A percentile compares a stretch with the other conserved stretches of the same genome.
phyloP scores from a whole-genome alignment of 53 echinoderm and acorn worm species.

The Apostichopus leukothele region DNA sequence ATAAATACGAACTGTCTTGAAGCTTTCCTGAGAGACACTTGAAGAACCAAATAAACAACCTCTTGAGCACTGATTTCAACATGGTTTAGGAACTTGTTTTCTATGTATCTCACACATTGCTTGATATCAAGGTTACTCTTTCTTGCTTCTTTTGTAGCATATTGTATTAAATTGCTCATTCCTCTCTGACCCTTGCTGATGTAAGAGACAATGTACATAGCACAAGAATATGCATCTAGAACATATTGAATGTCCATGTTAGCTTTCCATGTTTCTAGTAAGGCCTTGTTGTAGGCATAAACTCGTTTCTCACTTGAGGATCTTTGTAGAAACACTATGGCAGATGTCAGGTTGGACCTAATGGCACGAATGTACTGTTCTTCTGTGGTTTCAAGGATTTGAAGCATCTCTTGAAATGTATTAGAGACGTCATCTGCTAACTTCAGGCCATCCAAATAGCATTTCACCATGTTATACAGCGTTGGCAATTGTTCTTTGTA shows the following conservation, averaged over 20 bases:
- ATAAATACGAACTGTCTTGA: conserved; percentile 50
- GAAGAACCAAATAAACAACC: conserved; percentile 52
- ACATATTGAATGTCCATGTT: conserved; percentile 57
- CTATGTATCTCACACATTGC: conserved; percentile 49
- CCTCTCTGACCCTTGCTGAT: conserved; percentile 53
- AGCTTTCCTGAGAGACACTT: conserved; percentile 44
- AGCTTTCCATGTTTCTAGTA: conserved; percentile 50
- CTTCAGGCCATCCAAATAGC: background rate
- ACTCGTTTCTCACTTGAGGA: conserved; percentile 45
- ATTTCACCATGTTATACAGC: background rate
- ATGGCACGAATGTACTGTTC: conserved; percentile 50
- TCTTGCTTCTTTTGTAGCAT: conserved; percentile 52
- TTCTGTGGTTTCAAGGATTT: conserved; percentile 37
- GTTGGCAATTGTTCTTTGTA: background rate
- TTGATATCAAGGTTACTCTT: conserved; percentile 44
- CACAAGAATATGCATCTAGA: conserved; percentile 50
- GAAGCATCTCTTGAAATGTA: conserved; percentile 29
- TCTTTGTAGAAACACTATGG: conserved; percentile 47
- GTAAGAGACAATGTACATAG: conserved; percentile 60
- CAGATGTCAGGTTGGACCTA: conserved; percentile 14
- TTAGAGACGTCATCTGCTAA: background rate
- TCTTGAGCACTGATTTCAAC: conserved; percentile 64
- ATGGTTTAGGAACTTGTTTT: conserved; percentile 58
- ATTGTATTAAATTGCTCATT: conserved; percentile 51
- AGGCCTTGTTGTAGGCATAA: conserved; percentile 36